Evolutionary conservation across 2,797 vertebrate genomes (phyloP).

Genomic region (Gymnothorax javanicus): DNA sequence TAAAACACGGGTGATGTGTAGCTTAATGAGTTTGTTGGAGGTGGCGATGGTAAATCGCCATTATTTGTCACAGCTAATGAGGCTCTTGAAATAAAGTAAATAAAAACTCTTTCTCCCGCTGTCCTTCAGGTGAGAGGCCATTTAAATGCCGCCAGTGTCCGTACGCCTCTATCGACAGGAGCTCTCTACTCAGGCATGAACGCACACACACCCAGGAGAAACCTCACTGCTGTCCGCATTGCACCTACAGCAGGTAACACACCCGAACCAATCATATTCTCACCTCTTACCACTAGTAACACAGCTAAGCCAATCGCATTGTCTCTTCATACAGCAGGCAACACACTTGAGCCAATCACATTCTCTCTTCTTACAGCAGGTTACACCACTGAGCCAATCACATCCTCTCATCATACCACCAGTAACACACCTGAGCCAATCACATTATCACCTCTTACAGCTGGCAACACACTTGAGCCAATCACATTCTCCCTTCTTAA

Average conservation of each 20-base stretch:
- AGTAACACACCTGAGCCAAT: background rate
- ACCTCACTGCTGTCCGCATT: constrained; percentile 65
- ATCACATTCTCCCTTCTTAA: background rate
- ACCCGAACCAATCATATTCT: constrained; percentile 7
- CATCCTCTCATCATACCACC: background rate
- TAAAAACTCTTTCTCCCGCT: constrained; percentile 11
- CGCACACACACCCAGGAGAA: constrained; percentile 65
- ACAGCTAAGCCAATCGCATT: background rate
- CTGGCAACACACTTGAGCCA: background rate
- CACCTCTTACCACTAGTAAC: background rate
- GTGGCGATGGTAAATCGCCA: too few relatives aligned
- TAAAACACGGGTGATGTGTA: too few relatives aligned
- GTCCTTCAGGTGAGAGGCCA: constrained; percentile 69
- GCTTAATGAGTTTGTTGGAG: too few relatives aligned
- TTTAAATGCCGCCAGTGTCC: constrained; percentile 68
- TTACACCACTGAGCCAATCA: background rate
- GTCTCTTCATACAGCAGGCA: background rate
- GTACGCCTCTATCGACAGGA: constrained; percentile 71
- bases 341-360: background rate
- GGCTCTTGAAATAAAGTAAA: too few relatives aligned
- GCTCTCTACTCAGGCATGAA: constrained; percentile 65
- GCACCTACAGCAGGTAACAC: constrained; percentile 67
- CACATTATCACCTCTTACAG: background rate
- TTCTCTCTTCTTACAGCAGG: background rate
- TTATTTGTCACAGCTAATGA: too few relatives aligned